Conservation (phyloP, 2,888 invertebrate genomes). For the Tromatobia lineatoria region DNA sequence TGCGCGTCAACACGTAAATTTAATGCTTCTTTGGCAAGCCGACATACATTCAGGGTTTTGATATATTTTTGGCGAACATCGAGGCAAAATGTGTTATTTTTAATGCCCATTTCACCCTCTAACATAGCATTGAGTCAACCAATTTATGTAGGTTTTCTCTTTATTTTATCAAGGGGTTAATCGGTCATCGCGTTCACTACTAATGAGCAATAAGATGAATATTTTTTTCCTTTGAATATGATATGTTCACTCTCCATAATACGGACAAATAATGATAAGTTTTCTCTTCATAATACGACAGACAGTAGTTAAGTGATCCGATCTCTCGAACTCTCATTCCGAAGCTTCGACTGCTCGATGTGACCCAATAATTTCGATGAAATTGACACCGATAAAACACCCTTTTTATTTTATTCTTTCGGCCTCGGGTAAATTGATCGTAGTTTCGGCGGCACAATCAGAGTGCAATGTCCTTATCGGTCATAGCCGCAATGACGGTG, state of each 20-base stretch:
- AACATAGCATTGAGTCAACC: not conserved
- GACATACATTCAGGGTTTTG: not conserved
- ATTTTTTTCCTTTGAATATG: not conserved
- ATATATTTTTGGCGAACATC: not conserved
- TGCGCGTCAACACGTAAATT: conserved; percentile 22
- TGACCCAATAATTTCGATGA: conserved; percentile 43
- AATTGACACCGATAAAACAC: conserved; percentile 35
- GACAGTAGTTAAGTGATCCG: not conserved
- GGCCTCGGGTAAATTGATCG: conserved; percentile 48
- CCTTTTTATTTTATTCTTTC: conserved; percentile 39
- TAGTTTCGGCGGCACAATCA: conserved; percentile 26
- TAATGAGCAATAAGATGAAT: conserved; percentile 29
- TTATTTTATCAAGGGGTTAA: not conserved
- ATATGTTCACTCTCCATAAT: not conserved
- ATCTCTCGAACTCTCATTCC: conserved; percentile 33
- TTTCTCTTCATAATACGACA: not conserved
- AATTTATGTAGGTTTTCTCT: too few species aligned
- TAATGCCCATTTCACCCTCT: not conserved
- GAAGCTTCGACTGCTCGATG: not conserved
- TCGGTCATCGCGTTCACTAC: conserved; percentile 18
- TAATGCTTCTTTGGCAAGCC: not conserved
- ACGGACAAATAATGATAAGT: conserved; percentile 1
- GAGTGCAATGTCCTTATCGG: conserved; percentile 56
- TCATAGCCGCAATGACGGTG: conserved; percentile 56
- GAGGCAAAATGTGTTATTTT: not conserved